phyloP scores from a whole-genome alignment of 2,888 invertebrate genomes.

The Clitarchus hookeri region DNA sequence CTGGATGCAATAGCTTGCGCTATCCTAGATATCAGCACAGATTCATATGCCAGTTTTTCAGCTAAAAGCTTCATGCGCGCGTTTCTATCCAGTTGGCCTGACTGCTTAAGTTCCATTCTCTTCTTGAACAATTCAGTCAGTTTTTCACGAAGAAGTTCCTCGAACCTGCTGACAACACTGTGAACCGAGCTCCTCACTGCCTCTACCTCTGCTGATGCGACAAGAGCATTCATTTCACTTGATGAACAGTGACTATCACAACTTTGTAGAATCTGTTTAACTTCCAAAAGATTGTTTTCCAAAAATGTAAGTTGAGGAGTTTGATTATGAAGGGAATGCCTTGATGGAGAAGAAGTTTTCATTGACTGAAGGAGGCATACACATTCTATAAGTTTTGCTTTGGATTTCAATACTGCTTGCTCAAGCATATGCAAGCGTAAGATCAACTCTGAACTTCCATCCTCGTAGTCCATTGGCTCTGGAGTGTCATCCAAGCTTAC shows the following conservation, averaged over 20 bases:
- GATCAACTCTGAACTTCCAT: constrained; percentile 8
- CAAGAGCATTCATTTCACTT: constrained; percentile 23
- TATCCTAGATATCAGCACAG: constrained; percentile 70
- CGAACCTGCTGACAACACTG: constrained; percentile 55
- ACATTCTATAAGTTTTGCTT: constrained; percentile 71
- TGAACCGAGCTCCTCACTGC: constrained; percentile 40
- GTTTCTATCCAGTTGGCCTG: constrained; percentile 69
- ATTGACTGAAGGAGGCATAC: constrained; percentile 66
- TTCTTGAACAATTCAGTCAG: constrained; percentile 70
- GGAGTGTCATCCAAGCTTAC: constrained; percentile 36
- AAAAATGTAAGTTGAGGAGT: constrained; percentile 49
- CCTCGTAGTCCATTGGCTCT: constrained; percentile 28
- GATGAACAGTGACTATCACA: constrained; percentile 64
- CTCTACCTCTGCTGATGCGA: constrained; percentile 22
- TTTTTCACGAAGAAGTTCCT: constrained; percentile 70
- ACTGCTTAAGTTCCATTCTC: constrained; percentile 67
- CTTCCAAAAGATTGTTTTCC: constrained; percentile 67
- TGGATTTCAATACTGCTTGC: constrained; percentile 65
- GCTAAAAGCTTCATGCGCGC: constrained; percentile 73
- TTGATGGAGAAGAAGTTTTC: constrained; percentile 58
- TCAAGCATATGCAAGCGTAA: constrained; percentile 63
- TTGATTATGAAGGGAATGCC: constrained; percentile 52
- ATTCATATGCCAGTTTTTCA: constrained; percentile 80
- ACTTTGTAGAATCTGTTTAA: constrained; percentile 64
- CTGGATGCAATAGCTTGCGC: constrained; percentile 66